A percentile compares a stretch with the other conserved stretches of the same genome.
phyloP scores from a whole-genome alignment of 2,888 invertebrate species.

The Noctua janthe region DNA sequence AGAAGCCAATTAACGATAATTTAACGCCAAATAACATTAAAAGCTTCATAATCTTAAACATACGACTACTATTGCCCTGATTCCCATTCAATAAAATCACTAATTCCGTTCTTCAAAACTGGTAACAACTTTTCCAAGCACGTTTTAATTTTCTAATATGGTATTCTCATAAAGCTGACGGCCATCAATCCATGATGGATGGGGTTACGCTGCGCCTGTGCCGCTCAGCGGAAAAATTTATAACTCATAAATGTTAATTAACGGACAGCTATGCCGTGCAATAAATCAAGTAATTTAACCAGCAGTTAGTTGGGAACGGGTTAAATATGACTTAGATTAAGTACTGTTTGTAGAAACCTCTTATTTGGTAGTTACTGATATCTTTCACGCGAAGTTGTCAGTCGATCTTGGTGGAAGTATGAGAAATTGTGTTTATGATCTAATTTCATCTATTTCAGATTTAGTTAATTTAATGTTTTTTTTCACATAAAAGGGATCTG shows the following conservation, averaged over 20 bases:
- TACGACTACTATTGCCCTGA: neutral
- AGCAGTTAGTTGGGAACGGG: constrained; percentile 63
- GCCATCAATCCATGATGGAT: constrained; percentile 64
- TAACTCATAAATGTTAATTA: constrained; percentile 80
- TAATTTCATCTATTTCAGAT: neutral
- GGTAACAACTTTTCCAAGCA: constrained; percentile 22
- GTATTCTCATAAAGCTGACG: constrained; percentile 40
- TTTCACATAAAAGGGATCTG: neutral
- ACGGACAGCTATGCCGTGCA: constrained; percentile 72
- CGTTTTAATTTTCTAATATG: constrained; percentile 49
- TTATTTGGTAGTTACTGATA: constrained; percentile 28
- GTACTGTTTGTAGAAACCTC: constrained; percentile 32
- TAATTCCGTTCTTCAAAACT: constrained; percentile 20
- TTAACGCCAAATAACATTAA: neutral
- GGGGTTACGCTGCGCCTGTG: constrained; percentile 40
- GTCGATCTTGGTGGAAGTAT: neutral
- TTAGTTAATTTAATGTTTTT: neutral
- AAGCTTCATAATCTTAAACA: neutral
- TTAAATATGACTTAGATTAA: constrained; percentile 42
- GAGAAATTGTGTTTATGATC: neutral
- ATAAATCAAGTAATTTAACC: constrained; percentile 80
- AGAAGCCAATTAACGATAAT: neutral
- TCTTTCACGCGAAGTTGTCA: constrained; percentile 17
- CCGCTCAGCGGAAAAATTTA: constrained; percentile 68
- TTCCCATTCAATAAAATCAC: constrained; percentile 47